A percentile compares a stretch with the other conserved stretches of the same genome.
Evolutionary conservation across 2,888 invertebrate species (phyloP).

Genomic region (Nemurella pictetii): DNA sequence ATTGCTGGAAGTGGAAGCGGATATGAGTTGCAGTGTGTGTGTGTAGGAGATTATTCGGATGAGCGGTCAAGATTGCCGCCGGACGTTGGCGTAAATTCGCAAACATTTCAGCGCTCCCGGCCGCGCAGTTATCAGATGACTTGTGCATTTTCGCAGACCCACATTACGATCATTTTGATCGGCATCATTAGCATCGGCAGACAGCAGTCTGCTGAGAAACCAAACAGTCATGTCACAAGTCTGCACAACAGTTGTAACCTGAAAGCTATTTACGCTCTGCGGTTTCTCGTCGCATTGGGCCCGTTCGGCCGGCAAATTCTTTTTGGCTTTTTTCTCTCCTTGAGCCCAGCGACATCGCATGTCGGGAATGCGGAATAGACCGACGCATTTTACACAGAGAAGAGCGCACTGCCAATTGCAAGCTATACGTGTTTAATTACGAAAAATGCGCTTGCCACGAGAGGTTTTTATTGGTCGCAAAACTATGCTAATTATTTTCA

Average conservation of each 20-base stretch:
- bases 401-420: not conserved
- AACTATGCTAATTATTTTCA: not conserved
- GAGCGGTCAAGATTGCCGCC: not conserved
- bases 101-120: too few relatives aligned
- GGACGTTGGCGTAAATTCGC: not conserved
- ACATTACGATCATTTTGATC: not conserved
- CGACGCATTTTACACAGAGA: not conserved
- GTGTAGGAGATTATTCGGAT: not conserved
- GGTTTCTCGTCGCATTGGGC: not conserved
- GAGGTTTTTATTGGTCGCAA: not conserved
- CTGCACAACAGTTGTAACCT: not conserved
- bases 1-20: not conserved
- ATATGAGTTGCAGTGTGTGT: not conserved
- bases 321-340: not conserved
- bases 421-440: not conserved
- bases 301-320: not conserved
- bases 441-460: not conserved
- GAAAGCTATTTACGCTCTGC: not conserved
- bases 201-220: too few relatives aligned
- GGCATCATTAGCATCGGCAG: not conserved
- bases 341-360: not conserved
- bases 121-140: too few relatives aligned
- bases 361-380: not conserved
- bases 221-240: too few relatives aligned
- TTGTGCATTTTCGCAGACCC: too few relatives aligned